Evolutionary conservation across 2,888 invertebrate species (phyloP).

Genomic region (Pemphredon lugubris): DNA sequence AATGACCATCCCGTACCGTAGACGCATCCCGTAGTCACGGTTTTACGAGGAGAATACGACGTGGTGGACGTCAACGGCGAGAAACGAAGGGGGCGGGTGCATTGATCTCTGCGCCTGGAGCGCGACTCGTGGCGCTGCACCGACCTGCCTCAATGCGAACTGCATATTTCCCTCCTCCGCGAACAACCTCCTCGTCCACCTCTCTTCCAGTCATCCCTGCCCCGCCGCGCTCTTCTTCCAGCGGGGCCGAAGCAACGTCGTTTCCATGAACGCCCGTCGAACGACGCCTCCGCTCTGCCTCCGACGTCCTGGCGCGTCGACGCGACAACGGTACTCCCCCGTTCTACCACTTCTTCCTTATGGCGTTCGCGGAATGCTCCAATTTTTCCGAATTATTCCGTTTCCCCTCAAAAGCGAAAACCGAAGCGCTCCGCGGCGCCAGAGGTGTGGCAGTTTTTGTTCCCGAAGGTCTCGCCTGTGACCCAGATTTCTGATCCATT

Average conservation of each 20-base stretch:
- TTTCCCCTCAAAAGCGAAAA: no score
- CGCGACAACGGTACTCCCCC: constrained; percentile 22
- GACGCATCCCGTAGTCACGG: constrained; percentile 37
- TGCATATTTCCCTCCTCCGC: constrained; percentile 64
- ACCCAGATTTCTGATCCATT: no score
- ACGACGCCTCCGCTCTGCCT: constrained; percentile 34
- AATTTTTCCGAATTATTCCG: not conserved
- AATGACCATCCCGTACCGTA: not conserved
- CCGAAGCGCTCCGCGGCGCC: no score
- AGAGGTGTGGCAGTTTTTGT: no score
- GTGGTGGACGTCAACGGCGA: constrained; percentile 48
- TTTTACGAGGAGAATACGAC: constrained; percentile 24
- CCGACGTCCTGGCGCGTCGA: constrained; percentile 35
- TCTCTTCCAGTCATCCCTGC: not conserved
- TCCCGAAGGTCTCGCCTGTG: no score
- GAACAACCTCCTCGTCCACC: constrained; percentile 3
- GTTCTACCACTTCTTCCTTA: not conserved
- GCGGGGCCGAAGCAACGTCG: constrained; percentile 5
- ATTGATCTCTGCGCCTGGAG: constrained; percentile 71
- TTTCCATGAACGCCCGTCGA: constrained; percentile 42
- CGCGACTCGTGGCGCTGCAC: constrained; percentile 71
- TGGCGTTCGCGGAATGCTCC: not conserved
- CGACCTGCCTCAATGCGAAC: constrained; percentile 77
- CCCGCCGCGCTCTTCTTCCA: constrained; percentile 20
- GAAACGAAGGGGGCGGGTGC: constrained; percentile 61